Conservation (phyloP, 2,888 invertebrate species). For the Mesorhabditis belari region DNA sequence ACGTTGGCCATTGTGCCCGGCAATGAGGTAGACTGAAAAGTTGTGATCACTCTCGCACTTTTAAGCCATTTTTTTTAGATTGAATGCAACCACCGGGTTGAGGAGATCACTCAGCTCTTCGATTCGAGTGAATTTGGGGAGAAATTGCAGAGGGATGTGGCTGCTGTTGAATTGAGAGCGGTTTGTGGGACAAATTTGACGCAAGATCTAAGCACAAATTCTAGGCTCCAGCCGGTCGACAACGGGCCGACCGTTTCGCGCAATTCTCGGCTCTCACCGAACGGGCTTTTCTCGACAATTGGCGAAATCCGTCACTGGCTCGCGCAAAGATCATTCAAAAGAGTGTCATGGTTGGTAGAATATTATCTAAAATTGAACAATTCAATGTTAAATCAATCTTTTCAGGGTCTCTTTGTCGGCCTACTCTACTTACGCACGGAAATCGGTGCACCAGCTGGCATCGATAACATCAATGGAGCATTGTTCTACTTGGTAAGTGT, state of each 20-base stretch:
- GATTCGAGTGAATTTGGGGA: constrained; percentile 29
- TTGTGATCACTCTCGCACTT: too few relatives aligned
- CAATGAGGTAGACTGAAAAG: constrained; percentile 64
- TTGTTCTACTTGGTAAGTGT: constrained; percentile 73
- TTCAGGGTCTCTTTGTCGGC: constrained; percentile 65
- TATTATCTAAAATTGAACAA: neutral
- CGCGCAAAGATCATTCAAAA: constrained; percentile 50
- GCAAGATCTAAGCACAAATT: neutral
- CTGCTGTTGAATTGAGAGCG: neutral
- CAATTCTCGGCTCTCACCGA: constrained; percentile 18
- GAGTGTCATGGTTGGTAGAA: constrained; percentile 28
- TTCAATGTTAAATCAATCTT: too few relatives aligned
- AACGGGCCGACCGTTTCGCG: neutral
- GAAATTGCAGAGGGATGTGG: neutral
- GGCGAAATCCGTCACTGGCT: constrained; percentile 44
- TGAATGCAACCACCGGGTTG: constrained; percentile 45
- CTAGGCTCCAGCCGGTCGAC: neutral
- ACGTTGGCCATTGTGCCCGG: constrained; percentile 78
- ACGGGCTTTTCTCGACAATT: constrained; percentile 42
- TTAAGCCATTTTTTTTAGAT: neutral
- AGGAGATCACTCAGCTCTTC: constrained; percentile 53
- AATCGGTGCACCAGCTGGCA: constrained; percentile 69
- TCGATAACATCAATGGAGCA: constrained; percentile 87
- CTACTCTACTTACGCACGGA: constrained; percentile 65
- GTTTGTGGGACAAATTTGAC: neutral